Percentiles rank a stretch among this genome's conserved stretches.
phyloP scores from a whole-genome alignment of 2,888 invertebrate genomes.

The Eugnorisma glareosa region DNA sequence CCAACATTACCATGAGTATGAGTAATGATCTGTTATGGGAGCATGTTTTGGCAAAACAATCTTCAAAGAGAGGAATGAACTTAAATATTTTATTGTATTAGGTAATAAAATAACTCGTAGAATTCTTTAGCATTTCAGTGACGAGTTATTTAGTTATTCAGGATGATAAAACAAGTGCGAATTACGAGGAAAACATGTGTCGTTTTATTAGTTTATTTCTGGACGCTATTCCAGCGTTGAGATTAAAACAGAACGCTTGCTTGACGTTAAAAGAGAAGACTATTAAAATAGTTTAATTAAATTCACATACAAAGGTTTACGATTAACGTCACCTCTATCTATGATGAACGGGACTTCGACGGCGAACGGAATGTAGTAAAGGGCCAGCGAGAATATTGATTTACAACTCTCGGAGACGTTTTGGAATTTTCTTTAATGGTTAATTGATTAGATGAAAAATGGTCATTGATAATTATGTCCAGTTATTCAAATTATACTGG shows the following conservation, averaged over 20 bases:
- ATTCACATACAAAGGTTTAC: slow-evolving; percentile 44
- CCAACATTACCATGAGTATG: slow-evolving; percentile 80
- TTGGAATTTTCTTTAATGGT: slow-evolving; percentile 22
- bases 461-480: slow-evolving; percentile 7
- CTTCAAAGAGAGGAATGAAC: slow-evolving; percentile 53
- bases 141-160: slow-evolving; percentile 27
- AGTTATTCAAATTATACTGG: not conserved
- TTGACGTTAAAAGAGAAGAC: slow-evolving; percentile 5
- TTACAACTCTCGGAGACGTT: slow-evolving; percentile 36
- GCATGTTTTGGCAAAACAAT: slow-evolving; percentile 69
- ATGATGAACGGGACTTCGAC: slow-evolving; percentile 56
- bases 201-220: slow-evolving; percentile 43
- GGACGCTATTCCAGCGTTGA: slow-evolving; percentile 13
- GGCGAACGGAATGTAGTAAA: slow-evolving; percentile 43
- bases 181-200: slow-evolving; percentile 45
- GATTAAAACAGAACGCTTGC: slow-evolving; percentile 26
- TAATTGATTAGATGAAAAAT: slow-evolving; percentile 34
- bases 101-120: slow-evolving; percentile 34
- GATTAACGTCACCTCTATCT: slow-evolving; percentile 10
- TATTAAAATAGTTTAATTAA: slow-evolving; percentile 35
- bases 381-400: slow-evolving; percentile 48
- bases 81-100: slow-evolving; percentile 49
- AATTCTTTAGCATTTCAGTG: slow-evolving; percentile 11
- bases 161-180: slow-evolving; percentile 27
- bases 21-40: slow-evolving; percentile 72